Conservation (phyloP, 1,140 invertebrate genomes). For the Eubasilissa regina region DNA sequence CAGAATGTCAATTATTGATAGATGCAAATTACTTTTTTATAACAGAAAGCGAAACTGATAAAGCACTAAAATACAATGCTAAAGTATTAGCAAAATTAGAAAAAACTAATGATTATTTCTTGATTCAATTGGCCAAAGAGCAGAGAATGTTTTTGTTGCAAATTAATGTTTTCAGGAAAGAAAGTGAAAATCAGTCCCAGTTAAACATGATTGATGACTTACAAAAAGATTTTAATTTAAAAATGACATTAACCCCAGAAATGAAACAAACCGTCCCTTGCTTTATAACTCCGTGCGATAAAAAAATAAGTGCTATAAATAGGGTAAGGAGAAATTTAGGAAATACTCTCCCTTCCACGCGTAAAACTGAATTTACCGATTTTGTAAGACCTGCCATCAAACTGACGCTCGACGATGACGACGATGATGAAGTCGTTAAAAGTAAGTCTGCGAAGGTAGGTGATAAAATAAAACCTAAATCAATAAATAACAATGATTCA, state of each 20-base stretch:
- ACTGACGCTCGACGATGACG: conserved; percentile 48
- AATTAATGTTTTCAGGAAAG: conserved; percentile 43
- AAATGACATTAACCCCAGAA: conserved; percentile 53
- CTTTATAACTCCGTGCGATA: conserved; percentile 43
- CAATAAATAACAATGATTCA: not conserved
- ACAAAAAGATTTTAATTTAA: conserved; percentile 39
- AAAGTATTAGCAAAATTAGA: conserved; percentile 27
- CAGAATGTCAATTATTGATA: conserved; percentile 48
- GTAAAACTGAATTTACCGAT: conserved; percentile 39
- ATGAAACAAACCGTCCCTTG: conserved; percentile 23
- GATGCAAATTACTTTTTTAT: conserved; percentile 49
- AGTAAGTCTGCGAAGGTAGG: conserved; percentile 4
- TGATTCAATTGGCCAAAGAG: conserved; percentile 49
- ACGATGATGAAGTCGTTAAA: conserved; percentile 37
- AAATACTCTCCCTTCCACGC: not conserved
- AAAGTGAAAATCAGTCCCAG: conserved; percentile 29
- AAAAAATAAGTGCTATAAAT: conserved; percentile 32
- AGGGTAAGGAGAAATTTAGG: conserved; percentile 28
- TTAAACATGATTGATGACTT: conserved; percentile 40
- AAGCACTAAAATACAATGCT: conserved; percentile 45
- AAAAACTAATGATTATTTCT: conserved; percentile 3
- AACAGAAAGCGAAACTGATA: conserved; percentile 48
- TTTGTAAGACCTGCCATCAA: conserved; percentile 51
- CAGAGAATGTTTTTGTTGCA: conserved; percentile 53
- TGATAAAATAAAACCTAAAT: conserved; percentile 10